Conservation (phyloP, 2,888 invertebrate genomes). For the Dryococelus australis region DNA sequence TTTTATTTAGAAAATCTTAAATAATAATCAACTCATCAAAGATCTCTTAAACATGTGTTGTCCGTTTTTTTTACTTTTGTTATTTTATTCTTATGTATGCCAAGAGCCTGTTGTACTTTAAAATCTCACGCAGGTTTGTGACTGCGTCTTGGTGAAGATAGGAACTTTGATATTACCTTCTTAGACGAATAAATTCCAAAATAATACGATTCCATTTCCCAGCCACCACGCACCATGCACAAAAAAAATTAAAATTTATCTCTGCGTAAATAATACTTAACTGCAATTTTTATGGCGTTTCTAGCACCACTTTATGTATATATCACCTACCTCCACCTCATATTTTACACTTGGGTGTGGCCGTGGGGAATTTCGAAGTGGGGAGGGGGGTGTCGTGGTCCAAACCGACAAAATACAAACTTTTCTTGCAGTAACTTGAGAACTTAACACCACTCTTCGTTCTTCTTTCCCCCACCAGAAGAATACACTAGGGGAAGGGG, state of each 20-base stretch:
- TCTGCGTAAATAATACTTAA: background rate
- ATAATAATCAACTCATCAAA: too few relatives aligned
- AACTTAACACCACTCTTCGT: background rate
- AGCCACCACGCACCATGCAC: background rate
- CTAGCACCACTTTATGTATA: background rate
- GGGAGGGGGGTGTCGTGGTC: background rate
- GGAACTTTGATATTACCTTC: background rate
- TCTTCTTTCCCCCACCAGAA: background rate
- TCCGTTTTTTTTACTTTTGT: too few relatives aligned
- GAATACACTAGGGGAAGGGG: background rate
- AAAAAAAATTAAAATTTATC: background rate
- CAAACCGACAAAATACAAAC: constrained; percentile 16
- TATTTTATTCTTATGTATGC: too few relatives aligned
- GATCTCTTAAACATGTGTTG: too few relatives aligned
- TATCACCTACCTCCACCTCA: background rate
- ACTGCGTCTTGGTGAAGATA: background rate
- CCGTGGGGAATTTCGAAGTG: background rate
- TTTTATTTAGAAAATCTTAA: too few relatives aligned
- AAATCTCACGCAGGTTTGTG: too few relatives aligned
- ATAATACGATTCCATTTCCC: background rate
- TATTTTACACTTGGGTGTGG: background rate
- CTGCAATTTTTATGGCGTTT: constrained; percentile 12
- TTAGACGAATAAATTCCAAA: background rate
- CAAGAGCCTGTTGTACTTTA: too few relatives aligned
- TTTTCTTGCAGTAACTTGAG: constrained; percentile 16